phyloP scores from a whole-genome alignment of 2,113 vertebrate genomes.

The Pedetes capensis region DNA sequence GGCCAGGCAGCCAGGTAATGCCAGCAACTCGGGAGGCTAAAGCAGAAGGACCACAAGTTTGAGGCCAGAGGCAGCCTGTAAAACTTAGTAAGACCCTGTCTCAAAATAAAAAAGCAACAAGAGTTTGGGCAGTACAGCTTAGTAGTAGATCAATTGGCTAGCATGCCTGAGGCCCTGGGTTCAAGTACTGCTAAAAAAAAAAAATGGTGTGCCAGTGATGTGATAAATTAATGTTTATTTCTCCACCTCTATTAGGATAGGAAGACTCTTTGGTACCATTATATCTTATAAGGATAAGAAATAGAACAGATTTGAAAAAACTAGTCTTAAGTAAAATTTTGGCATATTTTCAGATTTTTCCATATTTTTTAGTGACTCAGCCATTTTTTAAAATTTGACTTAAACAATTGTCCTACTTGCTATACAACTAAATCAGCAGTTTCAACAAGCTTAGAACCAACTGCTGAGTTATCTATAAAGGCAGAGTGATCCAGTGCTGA shows the following conservation, averaged over 20 bases:
- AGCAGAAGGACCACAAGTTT: no score
- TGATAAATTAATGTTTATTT: constrained; percentile 15
- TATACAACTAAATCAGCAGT: constrained; percentile 34
- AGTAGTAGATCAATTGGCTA: no score
- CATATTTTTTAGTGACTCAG: constrained; percentile 20
- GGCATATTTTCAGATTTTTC: constrained; percentile 22
- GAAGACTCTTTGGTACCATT: not conserved
- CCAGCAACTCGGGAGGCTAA: no score
- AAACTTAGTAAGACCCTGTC: no score
- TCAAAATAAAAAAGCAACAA: no score
- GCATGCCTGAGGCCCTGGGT: no score
- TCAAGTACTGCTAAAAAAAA: no score
- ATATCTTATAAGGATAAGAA: not conserved
- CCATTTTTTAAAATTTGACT: constrained; percentile 38
- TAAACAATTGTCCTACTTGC: not conserved
- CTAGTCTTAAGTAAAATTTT: constrained; percentile 6
- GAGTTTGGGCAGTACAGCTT: no score
- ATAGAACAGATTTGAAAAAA: constrained; percentile 30
- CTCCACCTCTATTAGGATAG: not conserved
- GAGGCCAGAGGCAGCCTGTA: no score
- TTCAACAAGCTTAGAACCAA: not conserved
- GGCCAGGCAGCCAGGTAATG: no score
- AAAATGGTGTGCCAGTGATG: not conserved
- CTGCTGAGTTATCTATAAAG: constrained; percentile 47
- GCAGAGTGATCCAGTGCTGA: constrained; percentile 37